These are phyloP conservation scores for Drosophila infuscata DNA, from an alignment of 2,888 invertebrate genomes.

Conservation along the genomic window DNA sequence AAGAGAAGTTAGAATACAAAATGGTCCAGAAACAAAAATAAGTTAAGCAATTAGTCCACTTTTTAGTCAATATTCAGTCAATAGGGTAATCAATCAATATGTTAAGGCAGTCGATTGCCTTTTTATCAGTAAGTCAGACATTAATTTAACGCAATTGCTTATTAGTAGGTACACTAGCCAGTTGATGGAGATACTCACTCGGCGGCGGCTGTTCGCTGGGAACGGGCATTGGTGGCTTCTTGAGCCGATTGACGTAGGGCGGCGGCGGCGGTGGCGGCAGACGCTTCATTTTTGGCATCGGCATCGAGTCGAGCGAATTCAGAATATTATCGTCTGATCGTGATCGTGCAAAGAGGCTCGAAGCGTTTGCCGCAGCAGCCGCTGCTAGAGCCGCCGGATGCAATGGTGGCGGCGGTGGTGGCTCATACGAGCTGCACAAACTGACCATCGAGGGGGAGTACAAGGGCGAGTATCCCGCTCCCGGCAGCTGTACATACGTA, in stretches of 20 bases:
- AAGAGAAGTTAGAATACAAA: neutral
- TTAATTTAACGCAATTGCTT: neutral
- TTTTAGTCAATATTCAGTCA: neutral
- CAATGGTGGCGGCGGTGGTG: slow-evolving; percentile 88
- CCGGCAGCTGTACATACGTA: slow-evolving; percentile 89
- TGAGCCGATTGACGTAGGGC: slow-evolving; percentile 85
- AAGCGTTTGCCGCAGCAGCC: slow-evolving; percentile 80
- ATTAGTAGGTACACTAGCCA: neutral
- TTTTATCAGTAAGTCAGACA: neutral
- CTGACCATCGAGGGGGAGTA: slow-evolving; percentile 89
- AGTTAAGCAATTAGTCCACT: neutral
- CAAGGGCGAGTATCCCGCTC: slow-evolving; percentile 87
- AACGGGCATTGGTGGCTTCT: slow-evolving; percentile 86
- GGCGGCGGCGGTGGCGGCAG: slow-evolving; percentile 87
- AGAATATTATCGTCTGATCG: slow-evolving; percentile 93
- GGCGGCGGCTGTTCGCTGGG: slow-evolving; percentile 85
- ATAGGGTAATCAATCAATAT: neutral
- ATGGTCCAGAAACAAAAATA: neutral
- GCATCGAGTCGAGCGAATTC: slow-evolving; percentile 87
- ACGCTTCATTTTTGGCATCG: slow-evolving; percentile 86
- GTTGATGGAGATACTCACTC: slow-evolving; percentile 75
- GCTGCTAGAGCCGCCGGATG: slow-evolving; percentile 85
- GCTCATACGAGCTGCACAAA: slow-evolving; percentile 88
- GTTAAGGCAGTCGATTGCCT: neutral
- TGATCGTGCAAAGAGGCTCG: slow-evolving; percentile 88